Base-by-base conservation (phyloP, 2,797 vertebrate genomes). In the Aeoliscus strigatus region DNA sequence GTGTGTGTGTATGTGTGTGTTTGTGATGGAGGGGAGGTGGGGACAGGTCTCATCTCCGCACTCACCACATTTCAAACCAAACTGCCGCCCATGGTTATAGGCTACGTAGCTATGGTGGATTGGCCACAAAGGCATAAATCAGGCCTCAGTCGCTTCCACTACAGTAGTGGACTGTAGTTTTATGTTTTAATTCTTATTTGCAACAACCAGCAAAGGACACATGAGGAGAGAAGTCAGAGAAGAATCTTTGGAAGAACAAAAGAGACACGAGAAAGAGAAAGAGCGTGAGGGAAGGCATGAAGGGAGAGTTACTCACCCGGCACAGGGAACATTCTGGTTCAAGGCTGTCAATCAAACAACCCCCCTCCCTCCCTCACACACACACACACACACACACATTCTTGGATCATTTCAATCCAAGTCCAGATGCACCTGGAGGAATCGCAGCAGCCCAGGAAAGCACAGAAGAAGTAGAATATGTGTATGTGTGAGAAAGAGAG, bases 371-470 rank as follows among this genome's bases (percentile, higher is more conserved):
- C 38, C 10, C 27, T n/a, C n/a, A n/a, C n/a, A n/a, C n/a, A n/a
- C n/a, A n/a, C n/a, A n/a, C n/a, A n/a, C n/a, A n/a, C n/a, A n/a
- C n/a, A 38, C 43, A 53, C 32, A 46, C 43, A 18, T 45, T 62
- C 55, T 24, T 11, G 59, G 15, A 17, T 69, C 51, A 57, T 52
- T 35, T 70, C 70, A 28, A 44, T 53, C 50, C 2, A 6, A 47
- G 78, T 75, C 80, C 80, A 86, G 71, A 83, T 81, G 86, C 87
- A 89, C 87, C 88, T 89, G 87, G 81, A 88, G 79, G 72, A 87
- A 82, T 81, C 76, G 70, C 58, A 70, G 68, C 62, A 77, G 68
- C 70, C 59, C 81, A 53, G 63, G 77, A 75, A 77, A 72, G 69
- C 63, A 65, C 67, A 73, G 56, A 75, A 83, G 82, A 80, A 60